phyloP scores from a whole-genome alignment of 30 jellyfish, hydroid and myxozoan genomes.

The Catostylus mosaicus region DNA sequence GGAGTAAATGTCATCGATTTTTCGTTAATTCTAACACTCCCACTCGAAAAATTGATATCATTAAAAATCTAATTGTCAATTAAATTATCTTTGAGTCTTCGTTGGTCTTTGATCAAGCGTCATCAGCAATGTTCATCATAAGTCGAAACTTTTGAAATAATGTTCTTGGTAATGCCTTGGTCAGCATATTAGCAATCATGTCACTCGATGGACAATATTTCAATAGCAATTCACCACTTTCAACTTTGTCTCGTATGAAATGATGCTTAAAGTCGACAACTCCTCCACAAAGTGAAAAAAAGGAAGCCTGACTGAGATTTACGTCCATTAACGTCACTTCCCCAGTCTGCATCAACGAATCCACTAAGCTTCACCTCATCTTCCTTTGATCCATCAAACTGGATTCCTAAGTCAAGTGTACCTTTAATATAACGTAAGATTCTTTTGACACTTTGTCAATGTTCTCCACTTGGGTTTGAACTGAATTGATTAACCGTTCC shows the following conservation, averaged over 20 bases:
- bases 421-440: slow-evolving; percentile 7
- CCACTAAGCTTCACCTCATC: slow-evolving; percentile 9
- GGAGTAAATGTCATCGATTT: too few species aligned
- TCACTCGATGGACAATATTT: not conserved
- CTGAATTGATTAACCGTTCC: slow-evolving; percentile 3
- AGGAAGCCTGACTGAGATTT: slow-evolving; percentile 38
- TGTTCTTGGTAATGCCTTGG: not conserved
- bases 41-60: too few species aligned
- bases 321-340: slow-evolving; percentile 20
- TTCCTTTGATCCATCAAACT: slow-evolving; percentile 9
- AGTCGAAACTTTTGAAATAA: not conserved
- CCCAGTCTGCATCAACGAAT: slow-evolving; percentile 49
- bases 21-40: too few species aligned
- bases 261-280: not conserved
- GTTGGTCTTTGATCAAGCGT: too few species aligned
- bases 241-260: not conserved
- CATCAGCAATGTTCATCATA: too few species aligned
- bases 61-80: too few species aligned
- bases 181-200: not conserved
- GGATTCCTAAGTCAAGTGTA: slow-evolving; percentile 12
- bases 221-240: not conserved
- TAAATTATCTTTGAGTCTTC: too few species aligned
- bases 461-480: too few species aligned
- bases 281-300: slow-evolving; percentile 14
- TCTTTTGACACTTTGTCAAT: not conserved